Evolutionary conservation across 2,888 invertebrate genomes (phyloP).

Genomic region (Ophion ventricosus): DNA sequence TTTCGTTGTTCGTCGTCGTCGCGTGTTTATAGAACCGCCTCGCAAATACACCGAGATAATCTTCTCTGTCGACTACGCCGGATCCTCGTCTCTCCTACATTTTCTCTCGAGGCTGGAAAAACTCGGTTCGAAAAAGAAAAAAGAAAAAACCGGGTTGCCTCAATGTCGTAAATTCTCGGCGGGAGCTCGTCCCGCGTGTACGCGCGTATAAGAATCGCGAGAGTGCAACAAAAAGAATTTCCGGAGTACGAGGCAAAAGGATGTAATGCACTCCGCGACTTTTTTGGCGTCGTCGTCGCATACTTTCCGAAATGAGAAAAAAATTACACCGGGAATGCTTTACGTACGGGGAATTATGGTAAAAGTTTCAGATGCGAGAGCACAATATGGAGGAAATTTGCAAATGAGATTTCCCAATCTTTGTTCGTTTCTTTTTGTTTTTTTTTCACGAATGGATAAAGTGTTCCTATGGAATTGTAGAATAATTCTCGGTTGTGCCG

Average conservation of each 20-base stretch:
- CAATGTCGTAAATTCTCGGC: slow-evolving; percentile 60
- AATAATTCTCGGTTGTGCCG: too few relatives aligned
- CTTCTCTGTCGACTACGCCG: slow-evolving; percentile 16
- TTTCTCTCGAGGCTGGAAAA: slow-evolving; percentile 48
- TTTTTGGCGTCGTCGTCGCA: slow-evolving; percentile 35
- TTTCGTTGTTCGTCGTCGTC: neutral
- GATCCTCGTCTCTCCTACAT: slow-evolving; percentile 25
- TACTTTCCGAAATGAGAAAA: slow-evolving; percentile 17
- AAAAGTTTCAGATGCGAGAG: slow-evolving; percentile 12
- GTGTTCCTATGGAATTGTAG: too few relatives aligned
- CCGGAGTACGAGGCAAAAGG: slow-evolving; percentile 48
- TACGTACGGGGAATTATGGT: slow-evolving; percentile 9
- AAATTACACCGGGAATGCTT: slow-evolving; percentile 14
- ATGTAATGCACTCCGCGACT: slow-evolving; percentile 37
- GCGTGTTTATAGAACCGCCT: slow-evolving; percentile 1
- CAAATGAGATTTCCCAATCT: slow-evolving; percentile 6
- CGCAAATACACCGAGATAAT: slow-evolving; percentile 49
- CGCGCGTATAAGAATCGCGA: slow-evolving; percentile 5
- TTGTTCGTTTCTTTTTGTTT: neutral
- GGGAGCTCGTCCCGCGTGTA: slow-evolving; percentile 34
- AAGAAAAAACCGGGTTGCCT: slow-evolving; percentile 22
- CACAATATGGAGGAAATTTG: slow-evolving; percentile 4
- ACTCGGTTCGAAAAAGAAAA: slow-evolving; percentile 51
- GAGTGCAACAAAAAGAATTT: slow-evolving; percentile 54
- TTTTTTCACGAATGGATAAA: neutral